Evolutionary conservation across 2,888 invertebrate species (phyloP).

Genomic region (Dyspetes luteomarginatus): DNA sequence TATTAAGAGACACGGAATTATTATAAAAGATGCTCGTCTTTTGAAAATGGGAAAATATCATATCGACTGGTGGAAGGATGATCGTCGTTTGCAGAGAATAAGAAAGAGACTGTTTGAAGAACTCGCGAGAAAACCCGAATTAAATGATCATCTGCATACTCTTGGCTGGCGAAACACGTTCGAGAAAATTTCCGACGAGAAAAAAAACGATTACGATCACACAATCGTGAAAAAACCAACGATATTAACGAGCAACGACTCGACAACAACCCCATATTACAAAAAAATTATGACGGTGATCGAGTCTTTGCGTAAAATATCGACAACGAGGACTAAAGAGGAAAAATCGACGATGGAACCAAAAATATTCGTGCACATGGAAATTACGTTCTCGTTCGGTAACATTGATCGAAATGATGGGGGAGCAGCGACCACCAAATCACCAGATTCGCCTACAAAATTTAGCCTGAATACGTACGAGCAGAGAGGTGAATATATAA

Average conservation of each 20-base stretch:
- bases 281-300: constrained; percentile 26
- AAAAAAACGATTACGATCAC: not conserved
- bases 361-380: constrained; percentile 39
- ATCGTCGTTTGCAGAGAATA: constrained; percentile 51
- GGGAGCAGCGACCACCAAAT: not conserved
- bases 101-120: constrained; percentile 42
- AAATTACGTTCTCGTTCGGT: constrained; percentile 7
- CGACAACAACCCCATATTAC: constrained; percentile 13
- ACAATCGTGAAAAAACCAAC: not conserved
- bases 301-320: not conserved
- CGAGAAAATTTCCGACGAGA: not conserved
- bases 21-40: constrained; percentile 1
- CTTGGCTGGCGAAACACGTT: constrained; percentile 50
- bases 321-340: not conserved
- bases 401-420: constrained; percentile 18
- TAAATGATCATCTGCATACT: constrained; percentile 33
- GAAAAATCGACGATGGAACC: not conserved
- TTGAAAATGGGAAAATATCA: constrained; percentile 38
- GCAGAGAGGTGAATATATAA: constrained; percentile 32
- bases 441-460: constrained; percentile 41
- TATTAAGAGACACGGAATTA: constrained; percentile 31
- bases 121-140: constrained; percentile 31
- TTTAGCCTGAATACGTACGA: constrained; percentile 33
- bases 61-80: constrained; percentile 56
- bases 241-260: not conserved